A percentile compares a stretch with the other conserved stretches of the same genome.
Conservation (phyloP, 1,140 invertebrate genomes). For the Drosophila seguyi region DNA sequence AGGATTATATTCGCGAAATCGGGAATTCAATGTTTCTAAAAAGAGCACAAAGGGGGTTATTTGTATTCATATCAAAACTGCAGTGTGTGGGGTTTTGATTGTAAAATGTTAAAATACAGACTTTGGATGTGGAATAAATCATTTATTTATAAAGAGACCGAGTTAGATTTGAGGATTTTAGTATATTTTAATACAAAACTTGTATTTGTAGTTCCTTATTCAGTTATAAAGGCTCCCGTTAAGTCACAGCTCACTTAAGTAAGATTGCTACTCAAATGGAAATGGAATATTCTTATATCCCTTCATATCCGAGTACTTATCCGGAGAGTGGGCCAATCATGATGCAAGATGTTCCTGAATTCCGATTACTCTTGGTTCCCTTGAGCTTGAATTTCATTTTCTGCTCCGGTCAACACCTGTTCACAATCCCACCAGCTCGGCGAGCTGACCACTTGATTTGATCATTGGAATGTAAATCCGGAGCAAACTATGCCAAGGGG, state of each 20-base stretch:
- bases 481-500: constrained; percentile 49
- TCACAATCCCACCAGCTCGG: constrained; percentile 21
- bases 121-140: not conserved
- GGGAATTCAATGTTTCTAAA: constrained; percentile 7
- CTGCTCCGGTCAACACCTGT: constrained; percentile 32
- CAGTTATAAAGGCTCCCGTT: not conserved
- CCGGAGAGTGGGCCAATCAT: not conserved
- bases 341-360: constrained; percentile 2
- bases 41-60: not conserved
- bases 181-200: not conserved
- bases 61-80: constrained; percentile 4
- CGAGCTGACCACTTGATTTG: constrained; percentile 31
- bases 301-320: not conserved
- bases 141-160: not conserved
- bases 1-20: constrained; percentile 12
- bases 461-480: constrained; percentile 37
- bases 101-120: not conserved
- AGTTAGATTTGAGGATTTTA: not conserved
- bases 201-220: not conserved
- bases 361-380: not conserved
- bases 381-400: constrained; percentile 13
- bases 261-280: not conserved
- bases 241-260: not conserved
- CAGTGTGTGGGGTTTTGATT: not conserved
- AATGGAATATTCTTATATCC: not conserved